Base-by-base conservation (phyloP, 92 coral and sea anemone species). In the Montipora capitata region DNA sequence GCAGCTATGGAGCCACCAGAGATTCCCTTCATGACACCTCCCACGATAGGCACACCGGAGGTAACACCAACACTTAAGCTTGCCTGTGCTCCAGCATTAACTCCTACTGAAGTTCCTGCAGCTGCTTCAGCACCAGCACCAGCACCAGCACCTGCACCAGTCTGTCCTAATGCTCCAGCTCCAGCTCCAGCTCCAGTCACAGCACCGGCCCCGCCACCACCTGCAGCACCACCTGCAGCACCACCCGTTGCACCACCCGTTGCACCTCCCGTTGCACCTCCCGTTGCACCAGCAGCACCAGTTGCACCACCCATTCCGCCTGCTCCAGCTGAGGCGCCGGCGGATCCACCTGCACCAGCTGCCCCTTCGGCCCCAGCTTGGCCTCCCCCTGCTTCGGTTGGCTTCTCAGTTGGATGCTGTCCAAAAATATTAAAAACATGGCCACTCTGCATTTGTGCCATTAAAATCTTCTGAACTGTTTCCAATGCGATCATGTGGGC, bases 401-500 rank as follows among this genome's bases (percentile, higher is more conserved):
- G 77, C 42, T 88, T 89, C 62, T 59, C 79, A 7, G 87, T 71
- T 20, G 78, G 87, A 40, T 72, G 79, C 12, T 83, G 79, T 8
- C 93, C 90, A 58, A 56, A 85, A 14, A 93, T 78, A 66, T 93
- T 93, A 43, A 93, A 68, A 11, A 58, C 57, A 69, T 86, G 89
- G 12, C 96, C 94, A 48, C 76, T 72, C 65, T 89, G 83, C 64
- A 82, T 72, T 49, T 84, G 85, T 2, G 90, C 88, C 61, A 86
- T 62, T 10, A 93, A 57, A 18, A 93, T 81, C 40, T 92, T 92
- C 40, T 89, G 90, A 49, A 93, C 63, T 1, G 96, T 72, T 58
- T 93, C 93, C 35, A 90, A 56, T 13, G 91, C 96, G 10, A 93
- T 93, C 45, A 74, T 58, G 52, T 89, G 90, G 7, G 96, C 96